Evolutionary conservation across 1,140 invertebrate species (phyloP), one percentile per base, ranked within the genome.

Genomic region (Rhyzopertha dominica): DNA sequence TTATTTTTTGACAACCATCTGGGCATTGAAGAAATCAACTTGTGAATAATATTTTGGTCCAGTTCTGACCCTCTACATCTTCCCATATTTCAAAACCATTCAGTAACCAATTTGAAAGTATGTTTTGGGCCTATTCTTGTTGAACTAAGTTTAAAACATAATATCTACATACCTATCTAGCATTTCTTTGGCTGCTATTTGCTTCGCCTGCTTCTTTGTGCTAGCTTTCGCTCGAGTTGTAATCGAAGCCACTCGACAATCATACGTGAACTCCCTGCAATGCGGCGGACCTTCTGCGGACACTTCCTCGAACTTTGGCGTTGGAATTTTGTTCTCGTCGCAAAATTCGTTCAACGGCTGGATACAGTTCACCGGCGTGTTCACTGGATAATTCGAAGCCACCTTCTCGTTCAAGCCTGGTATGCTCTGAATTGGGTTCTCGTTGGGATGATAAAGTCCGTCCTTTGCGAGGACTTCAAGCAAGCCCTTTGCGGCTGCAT

Each of bases 201-300:
- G 75, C 51, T 77, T 78, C 0, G 77, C 76, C 47, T 74, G 69
- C 52, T 78, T 76, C 38, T 78, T 78, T 0, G 75, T 78, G 34
- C 63, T 71, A 3, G 71, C 69, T 3, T 58, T 59, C 9, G 72
- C 73, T 49, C 66, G 64, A 59, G 76, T 76, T 53, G 67, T 71
- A 57, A 79, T 74, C 40, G 74, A 76, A 10, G 73, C 69, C n/a
- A 82, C 73, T 25, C 72, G 65, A 60, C 85, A 86, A 28, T 77
- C 68, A 54, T 82, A 77, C 9, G 80, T 79, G 57, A 85, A 84
- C 25, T 77, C 66, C 63, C 79, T 76, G 14, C 76, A 76, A 64
- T 85, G 82, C 5, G 85, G 77, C 17, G 81, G 79, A n/a, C 85
- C 85, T 51, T 81, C 73, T 54, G 84, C 81, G 4, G 69, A 72